Percentiles rank a stretch among this genome's conserved stretches.
These are phyloP conservation scores for Paedocypris sp. DNA, from an alignment of 2,113 vertebrate species.

Conservation along the genomic window DNA sequence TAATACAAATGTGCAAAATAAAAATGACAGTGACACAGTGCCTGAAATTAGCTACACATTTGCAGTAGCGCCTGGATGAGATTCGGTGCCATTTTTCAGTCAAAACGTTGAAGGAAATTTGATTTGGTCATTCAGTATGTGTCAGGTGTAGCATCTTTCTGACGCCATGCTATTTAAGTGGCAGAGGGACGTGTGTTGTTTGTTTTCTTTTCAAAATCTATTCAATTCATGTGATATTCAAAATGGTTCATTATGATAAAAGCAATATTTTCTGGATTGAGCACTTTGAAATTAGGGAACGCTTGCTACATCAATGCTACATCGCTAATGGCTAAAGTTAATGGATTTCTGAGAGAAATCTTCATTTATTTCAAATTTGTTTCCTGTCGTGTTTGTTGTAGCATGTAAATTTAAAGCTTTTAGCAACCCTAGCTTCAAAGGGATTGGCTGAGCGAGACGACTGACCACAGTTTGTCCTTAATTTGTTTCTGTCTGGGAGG, in stretches of 20 bases:
- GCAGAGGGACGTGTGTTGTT: too few relatives aligned
- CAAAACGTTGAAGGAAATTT: neutral
- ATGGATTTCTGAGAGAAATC: too few relatives aligned
- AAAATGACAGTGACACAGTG: neutral
- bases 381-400: too few relatives aligned
- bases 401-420: neutral
- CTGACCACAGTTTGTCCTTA: constrained; percentile 11
- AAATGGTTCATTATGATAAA: too few relatives aligned
- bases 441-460: neutral
- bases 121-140: neutral
- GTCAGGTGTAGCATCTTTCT: constrained; percentile 3
- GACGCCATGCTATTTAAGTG: constrained; percentile 11
- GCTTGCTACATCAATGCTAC: too few relatives aligned
- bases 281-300: too few relatives aligned
- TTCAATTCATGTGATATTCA: too few relatives aligned
- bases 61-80: neutral
- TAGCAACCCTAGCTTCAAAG: neutral
- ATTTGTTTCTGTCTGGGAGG: constrained; percentile 10
- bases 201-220: too few relatives aligned
- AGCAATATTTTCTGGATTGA: too few relatives aligned
- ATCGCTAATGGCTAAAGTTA: too few relatives aligned
- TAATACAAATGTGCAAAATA: neutral
- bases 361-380: too few relatives aligned
- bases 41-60: constrained; percentile 2
- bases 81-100: neutral